Evolutionary conservation across 2,888 invertebrate genomes (phyloP), one percentile per base, ranked within the genome.

Genomic region (Ochropleura leucogaster): DNA sequence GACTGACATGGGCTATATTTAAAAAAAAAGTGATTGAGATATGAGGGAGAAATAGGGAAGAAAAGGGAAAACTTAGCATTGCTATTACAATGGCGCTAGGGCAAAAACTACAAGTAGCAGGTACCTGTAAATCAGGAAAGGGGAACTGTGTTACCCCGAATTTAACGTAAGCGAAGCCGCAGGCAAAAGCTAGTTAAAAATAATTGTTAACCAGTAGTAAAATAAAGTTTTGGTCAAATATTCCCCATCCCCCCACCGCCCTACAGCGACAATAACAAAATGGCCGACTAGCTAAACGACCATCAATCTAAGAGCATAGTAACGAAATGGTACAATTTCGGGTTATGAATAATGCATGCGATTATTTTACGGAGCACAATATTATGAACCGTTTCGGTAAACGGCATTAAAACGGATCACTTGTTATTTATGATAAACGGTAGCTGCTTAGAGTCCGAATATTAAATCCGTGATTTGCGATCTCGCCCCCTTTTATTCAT

Each of bases 341-440:
- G 53, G 16, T 68, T 42, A 87, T 88, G 87, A 89, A 90, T 89
- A 87, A 90, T 83, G 85, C 85, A 90, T 82, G 82, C 77, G 84
- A 84, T 89, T 88, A 87, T 89, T 86, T 85, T 78, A 80, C 70
- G 80, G 70, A 64, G 83, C 80, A 86, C 85, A 85, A 87, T 81
- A 80, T 83, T 86, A 84, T 69, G 80, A 68, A 70, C 83, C 76
- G 83, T 84, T 70, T 68, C 59, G 40, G 75, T 67, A 62, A 75
- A 82, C 68, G 73, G 84, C 55, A 77, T 86, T 88, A 85, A 85
- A 84, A 76, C 64, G 68, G 79, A 77, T 83, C 75, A 74, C 77
- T 80, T 72, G 75, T 80, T 86, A 82, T 83, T 85, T 85, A 80
- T 85, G 73, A 80, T 85, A 78, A 86, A 78, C 73, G 77, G 72